Evolutionary conservation across 37 sponge, comb jelly and placozoan genomes (phyloP), one percentile per base, ranked within the genome.

Genomic region (Cladorhizidae sp.): DNA sequence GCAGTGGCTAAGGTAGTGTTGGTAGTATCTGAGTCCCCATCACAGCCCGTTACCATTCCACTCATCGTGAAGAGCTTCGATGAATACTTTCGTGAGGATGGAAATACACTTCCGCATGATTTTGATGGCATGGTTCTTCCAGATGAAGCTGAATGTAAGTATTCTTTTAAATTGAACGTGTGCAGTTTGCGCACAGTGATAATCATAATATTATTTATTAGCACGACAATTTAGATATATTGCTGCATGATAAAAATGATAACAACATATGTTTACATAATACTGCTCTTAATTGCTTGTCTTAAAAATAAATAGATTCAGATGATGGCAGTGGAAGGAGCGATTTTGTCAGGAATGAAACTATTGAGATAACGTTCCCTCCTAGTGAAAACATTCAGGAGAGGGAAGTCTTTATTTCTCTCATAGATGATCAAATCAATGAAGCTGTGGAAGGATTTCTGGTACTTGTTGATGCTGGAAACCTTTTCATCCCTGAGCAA

Each of bases 91-190:
- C 43, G 23, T 71, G 22, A 26, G 1, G 23, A 22, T 7, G 45
- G 71, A 71, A 71, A 15, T 17, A 43, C 71, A 1, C 69, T 68
- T 21, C 6, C 69, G 5, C 21, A 20, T 68, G 69, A 68, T 36
- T 68, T 68, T 68, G 7, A 5, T 33, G 40, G 40, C 40, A 6
- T 71, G 21, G 1, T 9, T 41, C 14, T 23, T 12, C 32, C 67
- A 14, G 67, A 65, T 65, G 25, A 1, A n/a, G 71, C 71, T 36
- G 45, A 71, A 71, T 71, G 71, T 71, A 26, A 43, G 71, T n/a
- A 45, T 12, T n/a, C n/a, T n/a, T n/a, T n/a, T n/a, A n/a, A n/a
- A n/a, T n/a, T n/a, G n/a, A n/a, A n/a, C n/a, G n/a, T n/a, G n/a
- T n/a, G n/a, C n/a, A n/a, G n/a, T n/a, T n/a, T n/a, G n/a, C n/a